Evolutionary conservation across 1,140 invertebrate genomes (phyloP), one percentile per base, ranked within the genome.

Genomic region (Rhagoletis pomonella): DNA sequence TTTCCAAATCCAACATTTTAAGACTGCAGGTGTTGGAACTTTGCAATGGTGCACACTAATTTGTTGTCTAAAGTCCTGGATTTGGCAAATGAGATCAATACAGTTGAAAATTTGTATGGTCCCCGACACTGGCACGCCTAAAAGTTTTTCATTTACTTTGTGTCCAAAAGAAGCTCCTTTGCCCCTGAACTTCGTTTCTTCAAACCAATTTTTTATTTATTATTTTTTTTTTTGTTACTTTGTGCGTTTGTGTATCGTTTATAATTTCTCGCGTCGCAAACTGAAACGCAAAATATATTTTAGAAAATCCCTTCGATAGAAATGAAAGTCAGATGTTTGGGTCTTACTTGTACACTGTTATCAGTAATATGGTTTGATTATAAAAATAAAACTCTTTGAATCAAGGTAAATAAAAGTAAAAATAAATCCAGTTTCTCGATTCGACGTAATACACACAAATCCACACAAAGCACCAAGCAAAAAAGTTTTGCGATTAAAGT

Each of bases 1-100:
- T 97, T 95, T 99, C 98, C 93, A 99, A 95, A 94, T 98, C 98
- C 94, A 99, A 95, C 98, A 99, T 99, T 93, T 47, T 69, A 69
- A 7, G 39, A 69, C 67, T 3, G 67, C 67, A 69, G 39, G 67
- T 65, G 12, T 69, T 55, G 42, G 14, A 59, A 84, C 3, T 2
- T 84, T 42, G 47, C 29, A 58, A 10, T 47, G 17, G 12, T 12
- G 9, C 19, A 42, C 42, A 73, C 39, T 73, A 17, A 14, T 4
- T 42, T 73, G 42, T 44, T 73, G 67, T 5, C 10, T 12, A 29
- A 44, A 44, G 42, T 17, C 67, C 12, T 44, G 14, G 39, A 3
- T 62, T 62, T 62, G 39, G 10, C 39, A 17, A 73, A 1, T 73
- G 42, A 3, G n/a, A 10, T 44, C 39, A 47, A 73, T 17, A 73